These are phyloP conservation scores for Fragum fragum DNA, from an alignment of 2,888 invertebrate genomes.

Conservation along the genomic window DNA sequence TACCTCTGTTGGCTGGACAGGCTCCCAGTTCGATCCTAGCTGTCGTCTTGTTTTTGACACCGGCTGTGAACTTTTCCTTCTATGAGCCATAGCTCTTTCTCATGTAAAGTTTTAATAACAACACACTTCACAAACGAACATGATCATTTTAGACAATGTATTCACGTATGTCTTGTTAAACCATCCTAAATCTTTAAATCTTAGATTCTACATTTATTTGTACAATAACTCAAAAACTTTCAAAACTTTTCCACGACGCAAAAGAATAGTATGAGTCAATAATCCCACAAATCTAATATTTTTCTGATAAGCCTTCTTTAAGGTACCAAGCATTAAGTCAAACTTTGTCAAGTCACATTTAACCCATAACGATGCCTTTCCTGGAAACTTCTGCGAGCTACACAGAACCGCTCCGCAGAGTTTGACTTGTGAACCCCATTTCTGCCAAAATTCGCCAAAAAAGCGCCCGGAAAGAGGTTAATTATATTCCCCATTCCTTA, in stretches of 20 bases:
- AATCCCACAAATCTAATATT: neutral
- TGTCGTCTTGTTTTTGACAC: conserved; percentile 67
- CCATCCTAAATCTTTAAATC: too few species aligned
- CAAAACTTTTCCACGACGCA: neutral
- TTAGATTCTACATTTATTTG: too few species aligned
- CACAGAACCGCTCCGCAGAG: conserved; percentile 24
- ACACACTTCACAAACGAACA: too few species aligned
- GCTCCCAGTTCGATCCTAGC: conserved; percentile 42
- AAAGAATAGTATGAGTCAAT: neutral
- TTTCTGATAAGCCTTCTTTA: neutral
- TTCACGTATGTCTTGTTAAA: too few species aligned
- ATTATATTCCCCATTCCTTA: conserved; percentile 61
- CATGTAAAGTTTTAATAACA: too few species aligned
- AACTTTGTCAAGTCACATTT: conserved; percentile 2
- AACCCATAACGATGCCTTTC: neutral
- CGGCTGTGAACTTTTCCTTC: conserved; percentile 77
- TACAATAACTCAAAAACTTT: neutral
- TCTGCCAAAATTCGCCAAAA: conserved; percentile 59
- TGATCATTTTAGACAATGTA: too few species aligned
- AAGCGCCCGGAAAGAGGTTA: conserved; percentile 53
- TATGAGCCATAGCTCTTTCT: conserved; percentile 72
- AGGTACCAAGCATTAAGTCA: neutral
- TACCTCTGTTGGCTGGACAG: conserved; percentile 31
- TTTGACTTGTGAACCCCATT: conserved; percentile 59
- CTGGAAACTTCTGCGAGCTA: conserved; percentile 13